Percentiles rank a stretch among this genome's conserved stretches.
These are phyloP conservation scores for Autographa gamma DNA, from an alignment of 2,888 invertebrate genomes.

Conservation along the genomic window DNA sequence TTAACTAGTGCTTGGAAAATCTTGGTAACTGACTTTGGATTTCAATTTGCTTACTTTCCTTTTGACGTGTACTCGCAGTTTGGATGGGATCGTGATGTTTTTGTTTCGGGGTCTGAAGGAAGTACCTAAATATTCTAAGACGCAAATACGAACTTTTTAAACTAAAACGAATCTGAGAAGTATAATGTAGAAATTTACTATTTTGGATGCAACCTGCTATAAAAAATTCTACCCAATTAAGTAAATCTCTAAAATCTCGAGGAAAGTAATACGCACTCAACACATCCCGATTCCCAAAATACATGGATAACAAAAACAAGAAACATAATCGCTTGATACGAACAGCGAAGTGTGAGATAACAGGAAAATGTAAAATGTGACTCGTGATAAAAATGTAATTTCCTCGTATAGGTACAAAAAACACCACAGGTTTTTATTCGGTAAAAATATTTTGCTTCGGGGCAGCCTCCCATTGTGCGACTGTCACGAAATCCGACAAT, in stretches of 20 bases:
- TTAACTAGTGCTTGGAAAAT: background rate
- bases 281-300: conserved; percentile 26
- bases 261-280: conserved; percentile 27
- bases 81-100: too few species aligned
- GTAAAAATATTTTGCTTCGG: conserved; percentile 78
- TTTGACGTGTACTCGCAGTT: too few species aligned
- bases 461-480: conserved; percentile 80
- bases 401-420: conserved; percentile 72
- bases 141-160: too few species aligned
- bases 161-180: too few species aligned
- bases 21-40: background rate
- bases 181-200: too few species aligned
- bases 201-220: too few species aligned
- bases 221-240: background rate
- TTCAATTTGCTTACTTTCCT: background rate
- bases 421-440: conserved; percentile 74
- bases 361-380: conserved; percentile 70
- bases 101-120: too few species aligned
- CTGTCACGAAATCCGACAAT: conserved; percentile 85
- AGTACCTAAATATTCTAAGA: too few species aligned
- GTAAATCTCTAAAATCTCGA: conserved; percentile 19
- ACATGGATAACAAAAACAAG: conserved; percentile 58
- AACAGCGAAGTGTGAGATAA: conserved; percentile 67
- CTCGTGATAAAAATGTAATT: conserved; percentile 82
- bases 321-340: conserved; percentile 59